Conservation (phyloP, 2,888 invertebrate genomes). For the Brachyopa scutellaris region DNA sequence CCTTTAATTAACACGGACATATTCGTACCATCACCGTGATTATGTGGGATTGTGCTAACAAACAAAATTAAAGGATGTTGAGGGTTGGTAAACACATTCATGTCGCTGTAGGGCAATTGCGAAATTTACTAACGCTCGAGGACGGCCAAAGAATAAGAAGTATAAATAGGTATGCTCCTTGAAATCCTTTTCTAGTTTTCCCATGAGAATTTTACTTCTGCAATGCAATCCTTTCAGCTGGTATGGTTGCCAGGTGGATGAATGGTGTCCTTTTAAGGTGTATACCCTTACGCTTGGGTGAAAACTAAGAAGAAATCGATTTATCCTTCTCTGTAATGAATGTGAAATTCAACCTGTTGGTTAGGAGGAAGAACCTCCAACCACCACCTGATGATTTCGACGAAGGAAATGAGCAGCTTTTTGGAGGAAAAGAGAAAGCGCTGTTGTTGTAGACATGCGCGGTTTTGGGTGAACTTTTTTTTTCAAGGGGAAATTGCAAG, state of each 20-base stretch:
- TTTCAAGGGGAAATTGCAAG: constrained; percentile 16
- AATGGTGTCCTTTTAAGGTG: not conserved
- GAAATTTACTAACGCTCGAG: constrained; percentile 19
- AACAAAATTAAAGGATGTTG: constrained; percentile 4
- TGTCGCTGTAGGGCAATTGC: constrained; percentile 26
- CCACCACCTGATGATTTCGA: constrained; percentile 67
- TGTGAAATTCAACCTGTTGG: constrained; percentile 62
- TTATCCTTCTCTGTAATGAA: constrained; percentile 18
- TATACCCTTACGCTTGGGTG: constrained; percentile 5
- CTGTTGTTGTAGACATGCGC: not conserved
- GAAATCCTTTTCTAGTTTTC: constrained; percentile 26
- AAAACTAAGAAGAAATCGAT: constrained; percentile 53
- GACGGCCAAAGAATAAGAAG: not conserved
- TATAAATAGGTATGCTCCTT: not conserved
- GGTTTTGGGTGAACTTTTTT: not conserved
- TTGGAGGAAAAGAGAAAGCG: not conserved
- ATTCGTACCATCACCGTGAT: constrained; percentile 5
- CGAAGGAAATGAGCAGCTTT: not conserved
- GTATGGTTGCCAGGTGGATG: constrained; percentile 4
- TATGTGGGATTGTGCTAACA: constrained; percentile 5
- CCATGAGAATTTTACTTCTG: constrained; percentile 27
- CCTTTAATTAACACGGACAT: constrained; percentile 20
- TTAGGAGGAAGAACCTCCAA: constrained; percentile 37
- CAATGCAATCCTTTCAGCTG: constrained; percentile 4
- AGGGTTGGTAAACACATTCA: not conserved